A percentile compares a stretch with the other conserved stretches of the same genome.
Evolutionary conservation across 1,140 invertebrate genomes (phyloP).

Genomic region (Penaeus vannamei): DNA sequence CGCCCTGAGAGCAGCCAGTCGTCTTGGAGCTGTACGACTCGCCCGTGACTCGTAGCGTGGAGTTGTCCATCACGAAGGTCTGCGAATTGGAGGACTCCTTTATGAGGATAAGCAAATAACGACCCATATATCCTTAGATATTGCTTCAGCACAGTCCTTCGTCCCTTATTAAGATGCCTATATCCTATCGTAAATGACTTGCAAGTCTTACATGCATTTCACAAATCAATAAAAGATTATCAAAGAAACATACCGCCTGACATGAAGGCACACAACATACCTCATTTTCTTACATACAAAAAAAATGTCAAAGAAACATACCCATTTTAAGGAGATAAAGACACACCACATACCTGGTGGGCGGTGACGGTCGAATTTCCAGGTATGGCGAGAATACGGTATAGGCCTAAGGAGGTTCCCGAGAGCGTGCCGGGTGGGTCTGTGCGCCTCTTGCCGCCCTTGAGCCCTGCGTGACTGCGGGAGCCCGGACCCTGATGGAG

Average conservation of each 20-base stretch:
- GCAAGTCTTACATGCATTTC: too few relatives aligned
- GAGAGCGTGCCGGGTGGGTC: constrained; percentile 56
- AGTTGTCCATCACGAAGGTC: constrained; percentile 39
- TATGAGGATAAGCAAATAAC: too few relatives aligned
- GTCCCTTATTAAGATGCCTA: too few relatives aligned
- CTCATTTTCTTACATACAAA: constrained; percentile 6
- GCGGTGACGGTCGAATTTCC: constrained; percentile 47
- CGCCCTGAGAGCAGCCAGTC: constrained; percentile 3
- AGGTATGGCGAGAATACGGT: constrained; percentile 21
- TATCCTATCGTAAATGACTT: too few relatives aligned
- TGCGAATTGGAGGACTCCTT: not conserved
- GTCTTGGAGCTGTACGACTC: not conserved
- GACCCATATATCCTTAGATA: too few relatives aligned
- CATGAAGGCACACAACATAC: not conserved
- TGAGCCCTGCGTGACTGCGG: constrained; percentile 68
- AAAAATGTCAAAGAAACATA: too few relatives aligned
- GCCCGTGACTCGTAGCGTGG: constrained; percentile 5
- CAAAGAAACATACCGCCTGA: too few relatives aligned
- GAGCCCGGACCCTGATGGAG: constrained; percentile 67
- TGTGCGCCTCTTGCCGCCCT: constrained; percentile 52
- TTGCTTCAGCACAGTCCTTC: too few relatives aligned
- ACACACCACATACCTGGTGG: constrained; percentile 24
- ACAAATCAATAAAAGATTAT: too few relatives aligned
- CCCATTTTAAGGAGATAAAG: not conserved
- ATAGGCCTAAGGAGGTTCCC: constrained; percentile 49